Percentiles rank a stretch among this genome's conserved stretches.
phyloP scores from a whole-genome alignment of 2,888 invertebrate species.

The Meloe dianella region DNA sequence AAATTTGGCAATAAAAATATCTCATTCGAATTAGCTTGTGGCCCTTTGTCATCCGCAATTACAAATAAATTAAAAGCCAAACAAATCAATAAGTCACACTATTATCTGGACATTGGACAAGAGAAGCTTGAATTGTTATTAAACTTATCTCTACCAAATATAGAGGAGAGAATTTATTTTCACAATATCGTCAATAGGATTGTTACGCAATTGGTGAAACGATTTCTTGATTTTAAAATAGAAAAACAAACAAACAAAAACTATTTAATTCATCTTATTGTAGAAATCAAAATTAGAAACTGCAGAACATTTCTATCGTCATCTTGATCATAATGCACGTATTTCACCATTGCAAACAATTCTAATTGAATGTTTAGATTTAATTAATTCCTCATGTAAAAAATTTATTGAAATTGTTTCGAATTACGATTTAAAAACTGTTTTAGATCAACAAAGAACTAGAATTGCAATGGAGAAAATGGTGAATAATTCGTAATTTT shows the following conservation, averaged over 20 bases:
- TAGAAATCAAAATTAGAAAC: neutral
- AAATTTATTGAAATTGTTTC: slow-evolving; percentile 57
- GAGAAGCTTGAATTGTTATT: slow-evolving; percentile 73
- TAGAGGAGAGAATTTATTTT: slow-evolving; percentile 70
- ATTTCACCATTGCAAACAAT: neutral
- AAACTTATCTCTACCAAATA: slow-evolving; percentile 68
- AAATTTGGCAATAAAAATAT: slow-evolving; percentile 64
- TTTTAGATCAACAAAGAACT: slow-evolving; percentile 49
- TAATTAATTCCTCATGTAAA: slow-evolving; percentile 48
- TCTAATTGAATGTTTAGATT: slow-evolving; percentile 51
- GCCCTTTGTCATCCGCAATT: slow-evolving; percentile 55
- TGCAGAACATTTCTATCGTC: neutral
- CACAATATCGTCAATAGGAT: slow-evolving; percentile 72
- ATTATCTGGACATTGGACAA: slow-evolving; percentile 58
- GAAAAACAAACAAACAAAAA: slow-evolving; percentile 47
- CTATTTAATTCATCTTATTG: slow-evolving; percentile 40
- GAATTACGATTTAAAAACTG: slow-evolving; percentile 41
- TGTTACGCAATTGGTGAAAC: slow-evolving; percentile 65
- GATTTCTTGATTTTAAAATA: slow-evolving; percentile 23
- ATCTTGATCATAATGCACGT: neutral
- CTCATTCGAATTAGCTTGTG: slow-evolving; percentile 72
- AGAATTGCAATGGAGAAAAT: slow-evolving; percentile 48
- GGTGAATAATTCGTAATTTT: slow-evolving; percentile 34
- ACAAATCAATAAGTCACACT: slow-evolving; percentile 40
- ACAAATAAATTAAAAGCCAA: slow-evolving; percentile 41